Evolutionary conservation across 2,113 vertebrate genomes (phyloP), one percentile per base, ranked within the genome.

Genomic region (Caretta caretta): DNA sequence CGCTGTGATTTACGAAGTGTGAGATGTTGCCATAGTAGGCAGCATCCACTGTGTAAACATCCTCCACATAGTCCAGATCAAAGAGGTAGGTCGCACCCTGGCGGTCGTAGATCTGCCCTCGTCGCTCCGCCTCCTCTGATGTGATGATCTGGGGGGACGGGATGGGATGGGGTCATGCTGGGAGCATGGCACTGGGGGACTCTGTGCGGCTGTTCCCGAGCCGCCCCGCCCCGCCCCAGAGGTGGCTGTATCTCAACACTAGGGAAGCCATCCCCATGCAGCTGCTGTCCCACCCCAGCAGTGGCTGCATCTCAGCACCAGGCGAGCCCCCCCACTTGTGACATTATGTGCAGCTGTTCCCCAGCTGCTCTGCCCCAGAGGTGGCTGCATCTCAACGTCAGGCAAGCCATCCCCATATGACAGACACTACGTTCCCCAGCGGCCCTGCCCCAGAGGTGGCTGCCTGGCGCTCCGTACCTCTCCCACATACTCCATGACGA

Each of bases 401-500:
- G 19, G 38, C 20, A 8, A 72, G 69, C 69, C 69, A 72, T n/a
- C n/a, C 65, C 27, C 27, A 13, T 29, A 12, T 72, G 69, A 22
- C 19, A 20, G 69, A 22, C n/a, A 20, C 16, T 75, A 22, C 24
- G 17, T 24, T 75, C 38, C 72, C 72, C 38, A 42, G 38, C 38
- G 42, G 10, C 38, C 10, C 0, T 0, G 2, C 22, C 1, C 48
- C 38, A 10, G 29, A 0, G n/a, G 24, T 38, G 13, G 57, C 53
- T 27, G 19, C 20, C 48, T 20, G 10, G 3, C 3, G 6, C 29
- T 12, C 65, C 91, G 48, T 97, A 99, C 99, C 99, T 99, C 99
- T n/a, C 99, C 99, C 12, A 99, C 98, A 42, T 99, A 99, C 97
- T 99, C 99, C 99, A 99, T 99, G 96, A 99, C 99, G n/a, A 99